Conservation (phyloP, 2,797 vertebrate genomes). For the Pelochelys cantorii region DNA sequence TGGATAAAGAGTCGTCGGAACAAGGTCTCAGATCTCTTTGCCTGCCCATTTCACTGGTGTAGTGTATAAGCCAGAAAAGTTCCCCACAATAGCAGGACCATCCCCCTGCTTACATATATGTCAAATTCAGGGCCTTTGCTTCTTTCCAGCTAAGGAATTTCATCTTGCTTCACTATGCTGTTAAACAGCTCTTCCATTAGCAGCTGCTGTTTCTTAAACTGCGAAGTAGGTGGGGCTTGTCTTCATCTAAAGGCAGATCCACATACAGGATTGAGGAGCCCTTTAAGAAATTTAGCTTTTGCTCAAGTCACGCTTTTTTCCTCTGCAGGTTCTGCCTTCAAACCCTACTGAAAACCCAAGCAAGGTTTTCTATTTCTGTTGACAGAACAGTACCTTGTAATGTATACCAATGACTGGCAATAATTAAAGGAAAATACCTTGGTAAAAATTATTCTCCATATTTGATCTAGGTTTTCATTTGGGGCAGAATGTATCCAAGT, state of each 20-base stretch:
- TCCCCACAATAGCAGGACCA: no score
- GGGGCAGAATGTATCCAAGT: no score
- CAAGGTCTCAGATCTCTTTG: no score
- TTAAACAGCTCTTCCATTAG: constrained; percentile 6
- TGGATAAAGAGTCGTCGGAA: no score
- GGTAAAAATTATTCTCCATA: no score
- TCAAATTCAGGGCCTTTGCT: background rate
- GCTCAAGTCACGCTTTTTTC: background rate
- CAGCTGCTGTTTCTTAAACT: background rate
- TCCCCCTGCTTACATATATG: background rate
- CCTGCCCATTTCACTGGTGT: no score
- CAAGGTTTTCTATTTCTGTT: no score
- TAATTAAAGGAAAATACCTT: no score
- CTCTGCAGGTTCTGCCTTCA: background rate
- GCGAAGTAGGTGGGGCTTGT: background rate
- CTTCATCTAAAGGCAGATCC: background rate
- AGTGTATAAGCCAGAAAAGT: no score
- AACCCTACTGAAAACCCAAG: background rate
- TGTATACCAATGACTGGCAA: no score
- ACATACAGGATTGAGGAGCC: background rate
- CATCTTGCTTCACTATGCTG: background rate
- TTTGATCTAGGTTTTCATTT: no score
- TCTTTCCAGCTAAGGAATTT: background rate
- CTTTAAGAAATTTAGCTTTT: background rate
- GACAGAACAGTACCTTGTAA: no score